Base-by-base conservation (phyloP, 2,797 vertebrate genomes). In the Remorina albescens region DNA sequence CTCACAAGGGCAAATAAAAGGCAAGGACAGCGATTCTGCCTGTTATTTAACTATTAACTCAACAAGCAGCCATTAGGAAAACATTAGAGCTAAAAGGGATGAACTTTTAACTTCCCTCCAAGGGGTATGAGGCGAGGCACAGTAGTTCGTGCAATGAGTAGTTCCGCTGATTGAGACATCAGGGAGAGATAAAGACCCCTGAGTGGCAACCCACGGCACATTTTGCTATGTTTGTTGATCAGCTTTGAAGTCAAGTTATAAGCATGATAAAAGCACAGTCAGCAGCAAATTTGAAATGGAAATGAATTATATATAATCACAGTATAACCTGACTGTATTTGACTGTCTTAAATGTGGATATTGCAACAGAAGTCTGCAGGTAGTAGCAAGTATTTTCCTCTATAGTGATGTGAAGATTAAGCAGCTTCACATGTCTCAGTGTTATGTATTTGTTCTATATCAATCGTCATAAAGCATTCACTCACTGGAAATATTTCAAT, bases 41-140 rank as follows among this genome's bases (percentile, higher is more conserved):
- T 88, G 88, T 85, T 85, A 88, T 90, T 91, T 84, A 82, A 86
- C 89, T 78, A 90, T 92, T 93, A 91, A 86, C 86, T 91, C 85
- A 91, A 88, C 85, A 86, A 89, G 89, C 81, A 60, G 74, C 85
- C 88, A 92, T 93, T 93, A 92, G 78, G 80, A 91, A 90, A 86
- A 85, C 88, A 93, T 93, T 91, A 91, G 71, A 5, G 78, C 74
- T 90, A 86, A 90, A 84, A 83, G 76, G 78, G 60, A 86, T 91
- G 91, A 92, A 91, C 89, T 93, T 90, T 93, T 83, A 86, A 85
- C 89, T 86, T 87, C 63, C 59, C 83, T 80, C 37, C 34, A 13
- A 75, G 78, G 78, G 76, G 82, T 56, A 73, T 72, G 60, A 85
- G 76, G 78, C 56, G 11, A 66, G 84, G 78, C 34, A 28, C 57